Conservation (phyloP, 2,113 vertebrate genomes). For the Thunnus maccoyii region DNA sequence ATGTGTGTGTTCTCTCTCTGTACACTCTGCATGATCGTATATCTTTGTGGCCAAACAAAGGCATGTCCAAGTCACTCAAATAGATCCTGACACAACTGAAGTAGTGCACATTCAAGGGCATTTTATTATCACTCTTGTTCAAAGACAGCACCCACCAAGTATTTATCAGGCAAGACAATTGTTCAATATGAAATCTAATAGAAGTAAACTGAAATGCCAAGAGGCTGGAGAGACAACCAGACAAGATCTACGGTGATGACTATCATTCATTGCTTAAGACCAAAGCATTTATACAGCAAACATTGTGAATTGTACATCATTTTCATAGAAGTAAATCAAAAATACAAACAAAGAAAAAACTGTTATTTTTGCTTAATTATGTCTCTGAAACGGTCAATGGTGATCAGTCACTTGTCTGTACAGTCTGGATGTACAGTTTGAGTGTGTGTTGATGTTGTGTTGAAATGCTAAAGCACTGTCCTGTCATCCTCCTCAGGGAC, state of each 20-base stretch:
- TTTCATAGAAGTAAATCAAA: background rate
- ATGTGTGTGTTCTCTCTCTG: conserved; percentile 13
- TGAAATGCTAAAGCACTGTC: conserved; percentile 51
- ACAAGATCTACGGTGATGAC: background rate
- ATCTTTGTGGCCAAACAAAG: conserved; percentile 7
- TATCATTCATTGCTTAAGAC: background rate
- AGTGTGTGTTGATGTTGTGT: conserved; percentile 25
- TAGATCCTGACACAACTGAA: conserved; percentile 18
- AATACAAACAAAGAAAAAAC: background rate
- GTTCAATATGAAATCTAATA: conserved; percentile 19
- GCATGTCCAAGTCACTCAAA: conserved; percentile 22
- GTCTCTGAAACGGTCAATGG: conserved; percentile 15
- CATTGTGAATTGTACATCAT: background rate
- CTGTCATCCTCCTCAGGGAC: conserved; percentile 87
- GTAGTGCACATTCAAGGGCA: conserved; percentile 23
- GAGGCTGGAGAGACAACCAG: background rate
- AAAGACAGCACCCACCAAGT: background rate
- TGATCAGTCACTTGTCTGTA: background rate
- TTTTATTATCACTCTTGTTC: conserved; percentile 10
- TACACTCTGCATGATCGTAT: background rate
- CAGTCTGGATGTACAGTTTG: background rate
- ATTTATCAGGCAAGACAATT: conserved; percentile 35
- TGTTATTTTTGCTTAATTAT: background rate
- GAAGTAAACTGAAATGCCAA: background rate
- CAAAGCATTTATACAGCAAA: background rate